Conservation (phyloP, 2,888 invertebrate species). For the Hirtodrosophila cameraria region DNA sequence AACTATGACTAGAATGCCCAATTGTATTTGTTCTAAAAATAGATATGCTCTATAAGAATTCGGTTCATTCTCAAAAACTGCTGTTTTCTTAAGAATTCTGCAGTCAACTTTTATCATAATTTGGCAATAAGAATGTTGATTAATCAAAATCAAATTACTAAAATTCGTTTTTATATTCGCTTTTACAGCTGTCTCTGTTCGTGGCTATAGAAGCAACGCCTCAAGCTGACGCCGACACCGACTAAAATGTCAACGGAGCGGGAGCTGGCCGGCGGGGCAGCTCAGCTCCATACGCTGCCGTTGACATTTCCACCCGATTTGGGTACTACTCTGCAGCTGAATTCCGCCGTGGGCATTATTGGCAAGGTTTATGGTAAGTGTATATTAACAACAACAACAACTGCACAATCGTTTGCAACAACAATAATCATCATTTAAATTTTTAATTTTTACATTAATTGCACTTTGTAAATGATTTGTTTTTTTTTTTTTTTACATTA, state of each 20-base stretch:
- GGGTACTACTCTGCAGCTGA: constrained; percentile 84
- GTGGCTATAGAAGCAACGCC: constrained; percentile 59
- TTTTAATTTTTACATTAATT: constrained; percentile 3
- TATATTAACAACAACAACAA: background rate
- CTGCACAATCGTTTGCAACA: background rate
- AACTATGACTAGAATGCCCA: too few species aligned
- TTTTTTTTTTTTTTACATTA: constrained; percentile 27
- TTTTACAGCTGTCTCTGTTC: constrained; percentile 49
- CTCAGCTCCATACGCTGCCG: constrained; percentile 85
- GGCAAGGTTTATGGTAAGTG: constrained; percentile 85
- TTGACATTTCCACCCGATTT: constrained; percentile 84
- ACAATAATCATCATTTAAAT: too few species aligned
- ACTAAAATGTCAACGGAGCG: constrained; percentile 86
- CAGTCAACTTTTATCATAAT: too few species aligned
- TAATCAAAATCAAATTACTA: background rate
- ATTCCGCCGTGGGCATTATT: constrained; percentile 85
- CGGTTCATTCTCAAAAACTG: too few species aligned
- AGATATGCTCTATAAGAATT: too few species aligned
- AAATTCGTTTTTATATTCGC: background rate
- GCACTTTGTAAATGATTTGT: constrained; percentile 30
- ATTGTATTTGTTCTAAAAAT: too few species aligned
- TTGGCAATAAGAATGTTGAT: too few species aligned
- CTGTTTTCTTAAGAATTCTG: too few species aligned
- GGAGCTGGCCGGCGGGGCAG: constrained; percentile 85
- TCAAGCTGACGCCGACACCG: constrained; percentile 83